Base-by-base conservation (phyloP, 2,888 invertebrate species). In the Pseudococcus jackbeardsleyi region DNA sequence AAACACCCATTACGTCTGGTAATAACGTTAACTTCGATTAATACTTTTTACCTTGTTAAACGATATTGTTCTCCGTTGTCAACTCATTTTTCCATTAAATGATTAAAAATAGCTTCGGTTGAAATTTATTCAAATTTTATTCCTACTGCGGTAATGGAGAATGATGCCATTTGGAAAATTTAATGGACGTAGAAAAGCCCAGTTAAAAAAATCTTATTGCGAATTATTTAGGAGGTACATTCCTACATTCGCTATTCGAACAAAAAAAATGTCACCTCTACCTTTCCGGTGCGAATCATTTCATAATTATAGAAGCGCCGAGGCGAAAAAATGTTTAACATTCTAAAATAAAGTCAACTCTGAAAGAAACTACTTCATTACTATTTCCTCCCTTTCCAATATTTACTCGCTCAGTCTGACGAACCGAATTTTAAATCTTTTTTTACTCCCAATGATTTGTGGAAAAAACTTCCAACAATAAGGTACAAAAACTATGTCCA, bases 51-150 rank as follows among this genome's bases (percentile, higher is more conserved):
- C 12, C 77, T 39, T n/a, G 77, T 77, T 39, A 77, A 77, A 77
- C 77, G 42, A 77, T 77, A 77, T 42, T 72, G 72, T 72, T 77
- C 77, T 77, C n/a, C n/a, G 77, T 42, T 77, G 77, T 77, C 77
- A 42, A 77, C 77, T 77, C 42, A 77, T 42, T 77, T 26, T 42
- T 42, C 77, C 77, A 77, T 39, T 77, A 77, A 42, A 77, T 68
- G 68, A 68, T 68, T 68, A 26, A 68, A 68, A 26, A 68, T 68
- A 68, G 26, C 26, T 22, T 68, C 19, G 22, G 22, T 77, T n/a
- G 3, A 77, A 39, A 77, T 77, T 77, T 77, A 77, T 77, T 77
- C 42, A 77, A 77, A 77, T 77, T 77, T 77, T 39, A 77, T 77
- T 77, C 77, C 26, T 22, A 68, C 6, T 22, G 77, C 77, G 33